A percentile compares a stretch with the other conserved stretches of the same genome.
phyloP scores from a whole-genome alignment of 2,797 vertebrate species.

The Periparus ater region DNA sequence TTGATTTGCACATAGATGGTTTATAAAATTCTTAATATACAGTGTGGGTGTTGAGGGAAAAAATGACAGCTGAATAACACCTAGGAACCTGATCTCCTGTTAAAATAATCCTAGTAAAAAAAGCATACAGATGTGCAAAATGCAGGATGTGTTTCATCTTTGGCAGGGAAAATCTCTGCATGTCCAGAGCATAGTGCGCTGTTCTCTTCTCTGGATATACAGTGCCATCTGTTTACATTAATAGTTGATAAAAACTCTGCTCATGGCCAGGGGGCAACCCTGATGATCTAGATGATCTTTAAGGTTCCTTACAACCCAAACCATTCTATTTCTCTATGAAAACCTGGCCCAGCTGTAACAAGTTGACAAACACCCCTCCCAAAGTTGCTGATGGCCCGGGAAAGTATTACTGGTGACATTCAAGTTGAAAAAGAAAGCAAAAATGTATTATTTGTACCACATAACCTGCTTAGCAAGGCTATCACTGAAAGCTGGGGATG shows the following conservation, averaged over 20 bases:
- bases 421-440: neutral
- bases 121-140: neutral
- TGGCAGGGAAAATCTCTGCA: neutral
- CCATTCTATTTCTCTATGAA: neutral
- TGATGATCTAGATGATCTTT: neutral
- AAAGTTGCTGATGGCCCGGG: accelerated
- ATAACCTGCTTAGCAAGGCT: neutral
- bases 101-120: neutral
- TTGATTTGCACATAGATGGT: neutral
- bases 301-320: neutral
- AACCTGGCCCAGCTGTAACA: neutral
- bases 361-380: neutral
- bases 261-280: neutral
- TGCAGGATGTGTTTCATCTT: neutral
- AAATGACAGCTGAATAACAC: neutral
- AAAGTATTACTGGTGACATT: neutral
- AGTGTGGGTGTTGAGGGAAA: neutral
- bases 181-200: neutral
- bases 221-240: neutral
- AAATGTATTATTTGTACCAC: neutral
- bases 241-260: neutral
- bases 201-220: neutral
- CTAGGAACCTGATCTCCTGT: neutral
- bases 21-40: neutral
- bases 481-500: neutral